Evolutionary conservation across 2,888 invertebrate species (phyloP).

Genomic region (Campoletis raptor): DNA sequence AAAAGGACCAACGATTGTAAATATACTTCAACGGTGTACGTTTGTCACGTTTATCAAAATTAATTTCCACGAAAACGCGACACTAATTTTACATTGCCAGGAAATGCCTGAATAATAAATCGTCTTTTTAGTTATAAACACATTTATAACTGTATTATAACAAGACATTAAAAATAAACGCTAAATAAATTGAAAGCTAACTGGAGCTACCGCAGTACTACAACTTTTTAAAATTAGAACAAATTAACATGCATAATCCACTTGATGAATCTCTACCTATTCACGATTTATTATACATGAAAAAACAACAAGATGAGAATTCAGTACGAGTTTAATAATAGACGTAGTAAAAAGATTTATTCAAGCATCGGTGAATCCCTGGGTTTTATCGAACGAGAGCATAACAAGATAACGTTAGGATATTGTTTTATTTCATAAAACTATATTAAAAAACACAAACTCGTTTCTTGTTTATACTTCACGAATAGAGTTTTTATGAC

Average conservation of each 20-base stretch:
- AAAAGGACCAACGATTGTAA: too few species aligned
- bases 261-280: neutral
- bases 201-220: neutral
- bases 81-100: neutral
- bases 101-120: neutral
- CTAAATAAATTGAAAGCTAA: neutral
- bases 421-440: too few species aligned
- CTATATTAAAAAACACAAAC: too few species aligned
- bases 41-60: too few species aligned
- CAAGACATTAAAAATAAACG: neutral
- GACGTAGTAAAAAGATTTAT: neutral
- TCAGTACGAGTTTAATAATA: neutral
- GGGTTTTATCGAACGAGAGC: too few species aligned
- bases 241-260: neutral
- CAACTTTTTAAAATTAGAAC: neutral
- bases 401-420: too few species aligned
- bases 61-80: too few species aligned
- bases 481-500: too few species aligned
- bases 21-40: too few species aligned
- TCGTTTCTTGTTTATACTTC: too few species aligned
- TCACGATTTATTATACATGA: neutral
- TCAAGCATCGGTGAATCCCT: neutral
- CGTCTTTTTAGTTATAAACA: neutral
- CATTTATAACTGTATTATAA: neutral
- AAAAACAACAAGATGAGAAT: neutral